These are phyloP conservation scores for Chionomys nivalis DNA, from an alignment of 2,113 vertebrate species.

Conservation along the genomic window DNA sequence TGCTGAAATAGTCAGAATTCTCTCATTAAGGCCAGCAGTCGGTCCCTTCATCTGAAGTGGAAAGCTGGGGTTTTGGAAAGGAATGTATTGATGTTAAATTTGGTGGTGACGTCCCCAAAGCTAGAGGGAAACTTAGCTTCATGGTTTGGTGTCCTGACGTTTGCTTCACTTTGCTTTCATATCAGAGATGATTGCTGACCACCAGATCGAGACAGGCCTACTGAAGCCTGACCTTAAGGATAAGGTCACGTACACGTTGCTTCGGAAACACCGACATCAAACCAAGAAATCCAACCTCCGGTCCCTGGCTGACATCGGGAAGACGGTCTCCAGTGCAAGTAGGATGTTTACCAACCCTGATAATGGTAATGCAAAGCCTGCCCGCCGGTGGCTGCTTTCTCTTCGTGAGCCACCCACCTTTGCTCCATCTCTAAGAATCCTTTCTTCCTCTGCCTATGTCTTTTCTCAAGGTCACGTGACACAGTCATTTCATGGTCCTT, in stretches of 20 bases:
- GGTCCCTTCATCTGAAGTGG: not conserved
- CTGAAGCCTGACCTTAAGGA: constrained; percentile 95
- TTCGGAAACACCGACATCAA: constrained; percentile 97
- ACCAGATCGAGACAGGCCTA: constrained; percentile 95
- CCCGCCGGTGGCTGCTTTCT: constrained; percentile 88
- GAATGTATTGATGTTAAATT: not conserved
- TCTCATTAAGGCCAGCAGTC: not conserved
- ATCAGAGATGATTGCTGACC: constrained; percentile 95
- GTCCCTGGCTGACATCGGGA: constrained; percentile 97
- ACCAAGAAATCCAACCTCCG: constrained; percentile 99
- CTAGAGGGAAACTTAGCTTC: not conserved
- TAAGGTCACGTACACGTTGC: constrained; percentile 96
- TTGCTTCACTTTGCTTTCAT: not conserved
- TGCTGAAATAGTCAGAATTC: constrained; percentile 3
- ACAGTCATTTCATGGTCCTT: constrained; percentile 68
- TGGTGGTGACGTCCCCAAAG: not conserved
- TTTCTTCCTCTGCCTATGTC: not conserved
- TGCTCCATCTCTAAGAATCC: not conserved
- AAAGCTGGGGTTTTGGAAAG: constrained; percentile 14
- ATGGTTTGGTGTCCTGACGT: not conserved
- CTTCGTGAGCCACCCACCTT: not conserved
- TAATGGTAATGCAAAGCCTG: constrained; percentile 94
- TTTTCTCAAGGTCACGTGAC: constrained; percentile 31
- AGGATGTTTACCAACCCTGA: constrained; percentile 98
- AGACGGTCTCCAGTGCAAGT: constrained; percentile 99